Evolutionary conservation across 2,797 vertebrate species (phyloP), one percentile per base, ranked within the genome.

Genomic region (Enteromius anoplus): DNA sequence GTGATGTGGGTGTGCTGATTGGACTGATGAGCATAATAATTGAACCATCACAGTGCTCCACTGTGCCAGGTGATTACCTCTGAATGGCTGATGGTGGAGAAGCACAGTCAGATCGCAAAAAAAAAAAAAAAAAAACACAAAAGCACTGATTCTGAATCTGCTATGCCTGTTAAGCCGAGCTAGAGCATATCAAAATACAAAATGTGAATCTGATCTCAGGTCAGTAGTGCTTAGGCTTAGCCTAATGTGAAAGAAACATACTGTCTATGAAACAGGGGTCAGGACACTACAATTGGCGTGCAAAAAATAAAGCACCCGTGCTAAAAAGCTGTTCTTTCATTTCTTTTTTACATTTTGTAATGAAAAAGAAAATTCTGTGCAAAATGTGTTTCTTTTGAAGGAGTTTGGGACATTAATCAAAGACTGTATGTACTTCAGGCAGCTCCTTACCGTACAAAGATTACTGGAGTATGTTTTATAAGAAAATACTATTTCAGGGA

Each of bases 21-120:
- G 92, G 91, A 83, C 92, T 89, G 88, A 94, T 95, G 93, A 93
- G 90, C 90, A 93, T 93, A 90, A 94, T 93, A 94, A 95, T 91
- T 91, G 92, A 93, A 93, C 93, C 93, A 93, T 94, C 93, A 94
- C 90, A 88, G 88, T 81, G 83, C 86, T 89, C 86, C 85, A 78
- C 86, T 81, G 82, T 37, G 84, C 88, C 70, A 90, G 88, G 85
- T 91, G 92, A 93, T 93, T 93, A 91, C 87, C 80, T 83, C 87
- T 81, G 88, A 84, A 88, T 85, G 80, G 88, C 82, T 88, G 83
- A 73, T 34, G 26, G 64, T 71, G 71, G 58, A 82, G 34, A 64
- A 85, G 64, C 85, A 53, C 47, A 55, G 64, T 85, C 71, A 80
- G 66, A 66, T 71, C 82, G 84, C 34, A 83, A 89, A 89, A 89